These are phyloP conservation scores for Eulemur albifrons DNA, from an alignment of 2,797 vertebrate genomes.

Conservation along the genomic window DNA sequence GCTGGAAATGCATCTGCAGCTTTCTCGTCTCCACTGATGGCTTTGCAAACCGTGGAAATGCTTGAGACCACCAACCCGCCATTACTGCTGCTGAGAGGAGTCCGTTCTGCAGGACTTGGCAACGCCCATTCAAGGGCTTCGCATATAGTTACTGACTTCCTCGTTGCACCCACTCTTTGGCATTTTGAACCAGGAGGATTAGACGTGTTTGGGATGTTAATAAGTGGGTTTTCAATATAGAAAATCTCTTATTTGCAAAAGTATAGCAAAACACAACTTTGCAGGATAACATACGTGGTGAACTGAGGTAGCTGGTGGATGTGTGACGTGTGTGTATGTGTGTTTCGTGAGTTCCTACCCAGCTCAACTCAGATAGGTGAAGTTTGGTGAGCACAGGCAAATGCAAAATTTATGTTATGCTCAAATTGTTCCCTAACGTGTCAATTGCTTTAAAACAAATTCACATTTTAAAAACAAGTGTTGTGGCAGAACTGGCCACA, in stretches of 20 bases:
- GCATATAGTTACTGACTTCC: neutral
- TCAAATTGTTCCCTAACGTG: neutral
- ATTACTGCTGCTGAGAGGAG: neutral
- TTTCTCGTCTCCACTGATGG: neutral
- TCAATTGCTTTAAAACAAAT: neutral
- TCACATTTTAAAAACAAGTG: neutral
- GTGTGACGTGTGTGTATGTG: neutral
- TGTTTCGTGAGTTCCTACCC: neutral
- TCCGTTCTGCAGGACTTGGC: neutral
- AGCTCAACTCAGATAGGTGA: neutral
- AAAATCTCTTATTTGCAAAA: neutral
- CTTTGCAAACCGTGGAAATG: neutral
- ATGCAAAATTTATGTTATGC: neutral
- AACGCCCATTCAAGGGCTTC: neutral
- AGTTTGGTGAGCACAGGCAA: neutral
- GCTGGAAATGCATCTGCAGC: neutral
- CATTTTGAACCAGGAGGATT: neutral
- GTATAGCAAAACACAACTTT: neutral
- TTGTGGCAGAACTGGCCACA: neutral
- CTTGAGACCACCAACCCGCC: neutral
- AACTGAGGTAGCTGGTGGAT: neutral
- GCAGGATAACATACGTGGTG: fast-evolving
- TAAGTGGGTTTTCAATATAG: neutral
- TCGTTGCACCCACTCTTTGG: fast-evolving
- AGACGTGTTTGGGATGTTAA: neutral